Base-by-base conservation (phyloP, 2,113 vertebrate species). In the Oceanites oceanicus region DNA sequence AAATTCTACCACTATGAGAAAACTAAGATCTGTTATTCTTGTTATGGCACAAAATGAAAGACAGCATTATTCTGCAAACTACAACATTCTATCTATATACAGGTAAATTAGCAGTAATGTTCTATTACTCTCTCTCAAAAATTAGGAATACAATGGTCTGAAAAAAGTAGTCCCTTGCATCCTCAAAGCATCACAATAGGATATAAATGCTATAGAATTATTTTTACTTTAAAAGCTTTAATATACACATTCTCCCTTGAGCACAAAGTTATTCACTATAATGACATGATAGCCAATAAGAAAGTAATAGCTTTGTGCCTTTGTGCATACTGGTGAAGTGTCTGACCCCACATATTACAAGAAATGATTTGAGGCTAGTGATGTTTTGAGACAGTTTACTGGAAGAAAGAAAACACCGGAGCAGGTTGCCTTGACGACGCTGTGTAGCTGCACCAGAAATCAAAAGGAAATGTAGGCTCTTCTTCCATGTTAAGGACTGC, bases 341-440 rank as follows among this genome's bases (percentile, higher is more conserved):
- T 68, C 91, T 98, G 96, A 97, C 93, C 91, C 78, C 49, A 52
- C 50, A 63, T 75, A 82, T 89, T 96, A 74, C 56, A 63, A 93
- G 73, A 88, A 86, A 96, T 80, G 58, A 96, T 61, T 86, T 93
- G 87, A 87, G 66, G 70, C 77, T 90, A 84, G 94, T 4, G 8
- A 80, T 94, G 90, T 45, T 95, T 93, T 66, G 87, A 94, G 93
- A 93, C 68, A 95, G 94, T 95, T 98, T 97, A 95, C 78, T 74
- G 75, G 50, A 94, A 78, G 50, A 87, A 66, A 92, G 71, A 95
- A 96, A 94, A 93, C 53, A 83, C 34, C 3, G 19, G 68, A 96
- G 87, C 59, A 80, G 65, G 98, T 98, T 98, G 94, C 98, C 98
- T 98, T 98, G 98, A 90, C 97, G 42, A 98, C 97, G 13, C 50